Evolutionary conservation across 37 sponge, comb jelly and placozoan species (phyloP).

Genomic region (Spongia lamella): DNA sequence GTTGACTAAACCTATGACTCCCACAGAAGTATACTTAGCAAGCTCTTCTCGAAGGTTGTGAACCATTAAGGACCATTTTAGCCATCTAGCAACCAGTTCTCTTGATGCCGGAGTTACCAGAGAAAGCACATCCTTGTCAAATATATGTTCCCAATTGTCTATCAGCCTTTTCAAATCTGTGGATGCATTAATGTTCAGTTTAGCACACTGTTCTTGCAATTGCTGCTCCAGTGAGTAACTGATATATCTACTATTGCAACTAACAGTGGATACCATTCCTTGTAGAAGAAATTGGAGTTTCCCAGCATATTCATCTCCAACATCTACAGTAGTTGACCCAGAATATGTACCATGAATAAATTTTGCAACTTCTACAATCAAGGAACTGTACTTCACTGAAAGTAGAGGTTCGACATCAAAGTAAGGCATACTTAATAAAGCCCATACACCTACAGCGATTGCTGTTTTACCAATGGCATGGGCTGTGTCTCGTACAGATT

Average conservation of each 20-base stretch:
- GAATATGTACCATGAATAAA: not conserved
- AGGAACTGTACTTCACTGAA: no score
- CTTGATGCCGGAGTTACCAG: not conserved
- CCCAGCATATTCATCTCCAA: not conserved
- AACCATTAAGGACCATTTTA: slow-evolving; percentile 17
- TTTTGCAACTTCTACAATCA: no score
- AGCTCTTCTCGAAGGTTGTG: slow-evolving; percentile 30
- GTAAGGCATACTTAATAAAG: no score
- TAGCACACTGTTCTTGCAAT: slow-evolving; percentile 13
- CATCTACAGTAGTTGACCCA: no score
- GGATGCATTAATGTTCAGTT: not conserved
- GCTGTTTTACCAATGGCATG: no score
- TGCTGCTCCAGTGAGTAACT: slow-evolving; percentile 29
- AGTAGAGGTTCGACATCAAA: no score
- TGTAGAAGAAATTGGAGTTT: slow-evolving; percentile 17
- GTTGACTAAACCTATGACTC: slow-evolving; percentile 31
- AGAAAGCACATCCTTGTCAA: slow-evolving; percentile 11
- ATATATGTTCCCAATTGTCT: slow-evolving; percentile 1
- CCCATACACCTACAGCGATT: no score
- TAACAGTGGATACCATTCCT: slow-evolving; percentile 14
- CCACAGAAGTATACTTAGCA: slow-evolving; percentile 26
- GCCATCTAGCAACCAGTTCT: slow-evolving; percentile 22
- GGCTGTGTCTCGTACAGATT: no score
- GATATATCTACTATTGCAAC: slow-evolving; percentile 9
- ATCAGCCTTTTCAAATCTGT: not conserved